Evolutionary conservation across 35 echinoderm and acorn worm genomes (phyloP), one percentile per base, ranked within the genome.

Genomic region (Apostichopus californicus): DNA sequence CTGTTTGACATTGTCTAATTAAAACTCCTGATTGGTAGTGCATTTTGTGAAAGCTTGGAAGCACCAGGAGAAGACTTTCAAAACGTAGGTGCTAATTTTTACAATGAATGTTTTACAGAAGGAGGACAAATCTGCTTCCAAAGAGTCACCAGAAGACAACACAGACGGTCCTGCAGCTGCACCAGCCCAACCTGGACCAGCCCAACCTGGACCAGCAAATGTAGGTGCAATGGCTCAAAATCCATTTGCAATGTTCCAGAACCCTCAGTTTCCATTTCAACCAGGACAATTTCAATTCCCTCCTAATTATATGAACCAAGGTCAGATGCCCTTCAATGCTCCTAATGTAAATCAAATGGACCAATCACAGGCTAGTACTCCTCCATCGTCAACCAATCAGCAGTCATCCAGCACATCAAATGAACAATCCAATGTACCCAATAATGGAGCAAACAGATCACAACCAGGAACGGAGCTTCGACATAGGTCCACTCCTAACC

Each of bases 241-340:
- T 85, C 95, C 95, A 21, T 96, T 84, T 34, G 84, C 75, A 23
- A 79, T 78, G 61, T 90, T 92, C 56, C 88, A 78, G 24, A 86
- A 94, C 81, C 95, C 68, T 46, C 77, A 63, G 73, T 83, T 94
- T 70, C 90, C 91, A 65, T 87, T 91, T 58, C 95, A 97, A 59
- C 93, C 83, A 11, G 78, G 83, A 9, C 90, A 94, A 87, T 93
- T 97, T 65, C 93, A 72, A 13, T 91, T 94, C 25, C 95, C 93
- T 92, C 93, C 84, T 18, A 94, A 94, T 84, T 90, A 93, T 15
- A 93, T 91, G 93, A 90, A 93, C 23, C 83, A 86, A 3, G 83
- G 87, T n/a, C 87, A 92, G 73, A 90, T 66, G n/a, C 91, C 63
- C 14, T 86, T 93, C 17, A 80, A 83, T 80, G 5, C 71, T 5